Base-by-base conservation (phyloP, 2,888 invertebrate genomes). In the Ophion ellenae region DNA sequence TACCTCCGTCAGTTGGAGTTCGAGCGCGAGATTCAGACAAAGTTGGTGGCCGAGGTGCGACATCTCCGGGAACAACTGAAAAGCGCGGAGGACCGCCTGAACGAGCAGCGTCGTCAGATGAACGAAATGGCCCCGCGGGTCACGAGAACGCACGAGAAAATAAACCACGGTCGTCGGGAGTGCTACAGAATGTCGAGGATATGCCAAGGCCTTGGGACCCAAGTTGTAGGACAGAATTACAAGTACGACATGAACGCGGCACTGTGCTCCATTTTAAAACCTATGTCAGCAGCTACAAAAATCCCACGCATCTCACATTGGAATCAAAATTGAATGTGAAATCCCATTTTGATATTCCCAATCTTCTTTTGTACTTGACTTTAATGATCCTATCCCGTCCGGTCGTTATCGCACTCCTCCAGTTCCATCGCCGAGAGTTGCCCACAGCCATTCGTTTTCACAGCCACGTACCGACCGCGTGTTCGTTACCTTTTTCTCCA, bases 1-100 rank as follows among this genome's bases (percentile, higher is more conserved):
- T 91, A 89, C 53, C 89, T 94, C 63, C 91, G 90, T n/a, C 91
- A 92, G 24, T 93, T 93, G 92, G 92, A 93, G 74, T 87, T 90
- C 78, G 94, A 94, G 73, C 90, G 91, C 66, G 90, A 92, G 70
- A 77, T 92, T 7, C 92, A 94, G 84, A 90, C 89, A 17, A 86
- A 83, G 45, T 77, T 93, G n/a, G 88, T 86, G 10, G 82, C 77
- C 11, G 93, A 94, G 83, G 91, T 94, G 1, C 91, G 88, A 69
- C 91, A 90, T 57, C 88, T 94, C 17, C 88, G 90, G 4, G 90
- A 92, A 36, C 91, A 94, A 76, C 86, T 94, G 0, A 90, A 80
- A 77, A 61, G 88, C 32, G 93, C 93, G 0, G 93, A 94, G 81
- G 90, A 90, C 24, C 91, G 90, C 76, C 86, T 94, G 10, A 88